Evolutionary conservation across 2,797 vertebrate genomes (phyloP).

Genomic region (Enteromius treurensis): DNA sequence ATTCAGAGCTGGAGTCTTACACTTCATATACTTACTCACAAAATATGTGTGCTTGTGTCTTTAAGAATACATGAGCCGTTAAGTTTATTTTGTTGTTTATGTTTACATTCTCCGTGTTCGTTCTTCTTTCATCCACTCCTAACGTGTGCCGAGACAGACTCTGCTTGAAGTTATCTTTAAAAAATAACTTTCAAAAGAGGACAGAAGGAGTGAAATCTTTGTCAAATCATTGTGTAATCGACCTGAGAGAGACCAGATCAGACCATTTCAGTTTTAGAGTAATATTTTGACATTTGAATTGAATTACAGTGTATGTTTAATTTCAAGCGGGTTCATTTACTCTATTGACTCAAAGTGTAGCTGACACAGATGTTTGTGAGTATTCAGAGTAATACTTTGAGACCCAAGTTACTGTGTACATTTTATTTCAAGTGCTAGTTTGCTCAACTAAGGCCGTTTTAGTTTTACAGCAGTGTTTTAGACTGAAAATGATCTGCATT

Average conservation of each 20-base stretch:
- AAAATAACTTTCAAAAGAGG: not conserved
- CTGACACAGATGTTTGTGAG: not conserved
- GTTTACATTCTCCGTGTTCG: not conserved
- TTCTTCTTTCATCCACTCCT: not conserved
- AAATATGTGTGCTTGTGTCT: too few species aligned
- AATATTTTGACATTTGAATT: not conserved
- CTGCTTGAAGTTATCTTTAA: not conserved
- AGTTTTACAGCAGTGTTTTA: too few species aligned
- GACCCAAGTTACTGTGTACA: too few species aligned
- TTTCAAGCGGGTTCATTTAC: not conserved
- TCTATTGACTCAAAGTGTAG: not conserved
- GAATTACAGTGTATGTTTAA: not conserved
- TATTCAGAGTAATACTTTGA: too few species aligned
- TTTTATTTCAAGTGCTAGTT: too few species aligned
- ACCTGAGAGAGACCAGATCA: not conserved
- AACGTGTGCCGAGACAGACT: not conserved
- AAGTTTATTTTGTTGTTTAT: not conserved
- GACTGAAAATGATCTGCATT: too few species aligned
- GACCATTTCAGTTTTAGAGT: not conserved
- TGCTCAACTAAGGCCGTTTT: too few species aligned
- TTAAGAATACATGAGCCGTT: not conserved
- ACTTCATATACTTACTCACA: too few species aligned
- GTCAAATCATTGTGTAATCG: too few species aligned
- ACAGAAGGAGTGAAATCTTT: not conserved
- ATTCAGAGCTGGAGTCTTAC: too few species aligned